phyloP scores from a whole-genome alignment of 37 sponge, comb jelly and placozoan species.

The Ianthella basta region DNA sequence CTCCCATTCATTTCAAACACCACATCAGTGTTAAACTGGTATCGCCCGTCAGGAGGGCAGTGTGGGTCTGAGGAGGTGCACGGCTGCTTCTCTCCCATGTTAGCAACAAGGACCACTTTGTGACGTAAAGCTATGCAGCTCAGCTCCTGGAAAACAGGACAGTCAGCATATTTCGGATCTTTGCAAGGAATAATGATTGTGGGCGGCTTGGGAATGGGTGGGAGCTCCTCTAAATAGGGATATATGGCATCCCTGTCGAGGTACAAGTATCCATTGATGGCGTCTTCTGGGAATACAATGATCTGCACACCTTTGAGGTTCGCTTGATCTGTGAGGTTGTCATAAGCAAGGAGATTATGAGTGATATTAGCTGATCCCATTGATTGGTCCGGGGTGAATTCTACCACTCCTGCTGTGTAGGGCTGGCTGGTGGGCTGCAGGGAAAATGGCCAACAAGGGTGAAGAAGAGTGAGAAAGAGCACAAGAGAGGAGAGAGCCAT shows the following conservation, averaged over 20 bases:
- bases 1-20: conserved; percentile 62
- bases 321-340: background rate
- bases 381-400: too few species aligned
- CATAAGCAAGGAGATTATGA: conserved; percentile 30
- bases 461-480: too few species aligned
- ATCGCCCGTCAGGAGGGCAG: conserved; percentile 45
- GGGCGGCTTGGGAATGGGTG: background rate
- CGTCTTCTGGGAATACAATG: conserved; percentile 63
- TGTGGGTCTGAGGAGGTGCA: conserved; percentile 6
- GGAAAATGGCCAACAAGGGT: too few species aligned
- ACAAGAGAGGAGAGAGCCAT: too few species aligned
- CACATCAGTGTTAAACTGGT: conserved; percentile 62
- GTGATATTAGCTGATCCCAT: background rate
- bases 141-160: conserved; percentile 30
- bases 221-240: conserved; percentile 46
- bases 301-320: conserved; percentile 32
- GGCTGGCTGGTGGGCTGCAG: too few species aligned
- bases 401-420: too few species aligned
- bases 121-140: conserved; percentile 49
- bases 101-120: conserved; percentile 37
- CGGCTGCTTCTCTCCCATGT: conserved; percentile 46
- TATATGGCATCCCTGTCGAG: background rate
- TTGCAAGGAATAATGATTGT: conserved; percentile 36
- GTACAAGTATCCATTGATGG: conserved; percentile 10
- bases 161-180: background rate